Evolutionary conservation across 2,113 vertebrate species (phyloP), one percentile per base, ranked within the genome.

Genomic region (Phasianus colchicus): DNA sequence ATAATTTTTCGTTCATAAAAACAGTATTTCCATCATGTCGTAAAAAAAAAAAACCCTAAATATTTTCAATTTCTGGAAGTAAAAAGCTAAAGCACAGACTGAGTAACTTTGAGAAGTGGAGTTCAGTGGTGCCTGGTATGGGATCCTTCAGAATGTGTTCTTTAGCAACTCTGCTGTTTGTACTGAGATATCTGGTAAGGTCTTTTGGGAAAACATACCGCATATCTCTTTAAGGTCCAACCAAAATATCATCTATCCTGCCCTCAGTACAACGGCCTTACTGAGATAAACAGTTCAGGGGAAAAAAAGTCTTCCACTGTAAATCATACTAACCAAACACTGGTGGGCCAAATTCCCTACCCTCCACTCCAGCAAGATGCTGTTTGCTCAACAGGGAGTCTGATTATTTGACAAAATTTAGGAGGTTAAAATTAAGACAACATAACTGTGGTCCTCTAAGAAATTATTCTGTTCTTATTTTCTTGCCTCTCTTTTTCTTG

Each of bases 341-440:
- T 75, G 54, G 77, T 88, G 83, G 87, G 88, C 93, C 88, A 94
- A 75, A 71, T 91, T 93, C 91, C 83, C 77, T 93, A 40, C 86
- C 66, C 93, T 95, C 81, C 61, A 71, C 91, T 93, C 88, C 81
- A 95, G 17, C 29, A 65, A 90, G 86, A 93, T 79, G 29, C 50
- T 95, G 58, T 91, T 95, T 94, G 58, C 86, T 90, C 91, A 96
- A 90, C 16, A 78, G 88, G 63, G 77, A 97, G 71, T 79, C 43
- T 72, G 90, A 91, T 96, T 94, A 92, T 86, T 92, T 93, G 94
- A 93, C 93, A 95, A 91, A 95, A 97, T 95, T 95, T 88, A 90
- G 52, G 90, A 97, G 95, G 96, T 87, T 96, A 95, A 96, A 95
- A 97, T 96, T 89, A 96, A 96, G 93, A 91, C 83, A 97, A 95